Evolutionary conservation across 1,140 invertebrate species (phyloP).

Genomic region (Habropoda laboriosa): DNA sequence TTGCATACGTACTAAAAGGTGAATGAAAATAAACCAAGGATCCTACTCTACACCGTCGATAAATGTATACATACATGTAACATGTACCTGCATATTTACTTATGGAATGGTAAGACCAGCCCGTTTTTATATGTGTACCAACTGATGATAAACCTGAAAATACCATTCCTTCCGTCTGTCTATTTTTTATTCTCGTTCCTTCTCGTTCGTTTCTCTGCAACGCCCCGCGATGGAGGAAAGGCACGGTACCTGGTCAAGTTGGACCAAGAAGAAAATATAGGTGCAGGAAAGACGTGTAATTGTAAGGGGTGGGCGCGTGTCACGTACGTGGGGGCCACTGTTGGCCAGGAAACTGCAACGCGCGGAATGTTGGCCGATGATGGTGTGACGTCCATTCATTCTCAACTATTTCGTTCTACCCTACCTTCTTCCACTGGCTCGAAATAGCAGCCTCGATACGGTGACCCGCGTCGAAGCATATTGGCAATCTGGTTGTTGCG

Average conservation of each 20-base stretch:
- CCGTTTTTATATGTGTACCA: no score
- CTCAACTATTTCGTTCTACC: neutral
- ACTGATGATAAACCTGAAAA: no score
- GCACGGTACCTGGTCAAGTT: no score
- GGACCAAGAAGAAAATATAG: no score
- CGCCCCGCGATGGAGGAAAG: no score
- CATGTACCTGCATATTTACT: no score
- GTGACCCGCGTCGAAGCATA: conserved; percentile 64
- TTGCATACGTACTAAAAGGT: neutral
- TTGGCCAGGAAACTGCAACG: conserved; percentile 1
- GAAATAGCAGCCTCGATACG: conserved; percentile 71
- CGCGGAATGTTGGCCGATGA: conserved; percentile 41
- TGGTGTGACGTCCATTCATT: conserved; percentile 9
- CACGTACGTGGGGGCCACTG: neutral
- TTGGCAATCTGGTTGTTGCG: conserved; percentile 58
- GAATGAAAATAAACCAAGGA: neutral
- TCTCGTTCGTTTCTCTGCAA: no score
- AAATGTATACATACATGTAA: no score
- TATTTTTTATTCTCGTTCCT: neutral
- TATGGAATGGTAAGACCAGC: no score
- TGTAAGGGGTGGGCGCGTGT: no score
- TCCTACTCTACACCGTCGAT: no score
- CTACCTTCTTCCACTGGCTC: conserved; percentile 49
- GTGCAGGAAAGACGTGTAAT: neutral
- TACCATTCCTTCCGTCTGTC: neutral